Base-by-base conservation (phyloP, 2,797 vertebrate genomes). In the Coracias cyanogaster region DNA sequence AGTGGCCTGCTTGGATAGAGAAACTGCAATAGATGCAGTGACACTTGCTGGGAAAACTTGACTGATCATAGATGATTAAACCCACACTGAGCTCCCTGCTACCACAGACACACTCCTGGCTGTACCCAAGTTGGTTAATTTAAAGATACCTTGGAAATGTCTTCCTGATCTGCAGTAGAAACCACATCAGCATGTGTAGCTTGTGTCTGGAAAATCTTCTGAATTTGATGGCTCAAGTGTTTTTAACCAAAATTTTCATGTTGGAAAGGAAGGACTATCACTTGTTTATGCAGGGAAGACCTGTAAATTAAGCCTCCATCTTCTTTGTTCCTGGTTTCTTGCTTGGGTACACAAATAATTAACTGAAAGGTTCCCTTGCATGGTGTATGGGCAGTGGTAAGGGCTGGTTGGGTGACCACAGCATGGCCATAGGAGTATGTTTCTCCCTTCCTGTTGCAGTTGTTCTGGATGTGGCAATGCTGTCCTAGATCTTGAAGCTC, bases 171-270 rank as follows among this genome's bases (percentile, higher is more conserved):
- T 89, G 28, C 35, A 9, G 11, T 5, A 84, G 41, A 76, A 86
- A 41, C 4, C 0, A 0, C 28, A 10, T 31, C 46, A 67, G 6
- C 12, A 7, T 7, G 3, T 37, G 41, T 49, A 67, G 9, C 25
- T 89, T 52, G 2, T 61, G 10, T 20, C 37, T 84, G 22, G 33
- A 35, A 84, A 22, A 71, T 22, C 31, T 13, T 58, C 54, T 11
- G 10, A 58, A 69, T 78, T 65, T 72, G 49, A 15, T 45, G 19
- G 12, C 26, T n/a, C 7, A 10, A 3, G 5, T 17, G 3, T 2
- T 73, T 79, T 90, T 31, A 84, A 61, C 3, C 6, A n/a, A 29
- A 49, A 25, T 29, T 51, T 89, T 77, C 9, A 9, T 1, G 1
- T 3, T 69, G 31, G 18, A 80, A n/a, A 55, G 13, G 39, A 62